A percentile compares a stretch with the other conserved stretches of the same genome.
phyloP scores from a whole-genome alignment of 2,888 invertebrate genomes.

The Zhengitettix transpicula region DNA sequence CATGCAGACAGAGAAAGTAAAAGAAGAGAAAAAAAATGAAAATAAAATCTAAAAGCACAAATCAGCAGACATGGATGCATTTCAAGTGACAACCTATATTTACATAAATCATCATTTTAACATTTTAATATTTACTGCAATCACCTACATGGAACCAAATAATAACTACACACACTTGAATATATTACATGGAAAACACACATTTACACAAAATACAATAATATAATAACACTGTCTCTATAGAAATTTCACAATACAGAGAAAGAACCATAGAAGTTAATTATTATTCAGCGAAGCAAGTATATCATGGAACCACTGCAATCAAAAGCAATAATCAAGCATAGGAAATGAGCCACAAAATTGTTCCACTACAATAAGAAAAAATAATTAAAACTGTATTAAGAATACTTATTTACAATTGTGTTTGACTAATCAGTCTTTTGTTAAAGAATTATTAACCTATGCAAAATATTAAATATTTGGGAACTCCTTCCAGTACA shows the following conservation, averaged over 20 bases:
- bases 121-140: neutral
- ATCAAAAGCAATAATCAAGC: conserved; percentile 3
- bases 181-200: neutral
- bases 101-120: no score
- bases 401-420: no score
- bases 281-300: conserved; percentile 6
- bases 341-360: neutral
- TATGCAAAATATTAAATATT: no score
- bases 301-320: conserved; percentile 6
- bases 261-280: neutral
- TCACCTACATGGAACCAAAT: neutral
- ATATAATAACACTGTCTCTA: neutral
- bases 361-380: neutral
- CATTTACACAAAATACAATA: neutral
- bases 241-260: neutral
- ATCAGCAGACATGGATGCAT: conserved; percentile 3
- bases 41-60: conserved; percentile 27
- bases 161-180: neutral
- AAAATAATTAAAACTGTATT: neutral
- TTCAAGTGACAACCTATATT: no score
- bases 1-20: conserved; percentile 39
- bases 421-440: no score
- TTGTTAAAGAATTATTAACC: no score
- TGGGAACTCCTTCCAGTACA: no score
- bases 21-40: conserved; percentile 34